Evolutionary conservation across 2,888 invertebrate species (phyloP), one percentile per base, ranked within the genome.

Genomic region (Stenodera caucasica): DNA sequence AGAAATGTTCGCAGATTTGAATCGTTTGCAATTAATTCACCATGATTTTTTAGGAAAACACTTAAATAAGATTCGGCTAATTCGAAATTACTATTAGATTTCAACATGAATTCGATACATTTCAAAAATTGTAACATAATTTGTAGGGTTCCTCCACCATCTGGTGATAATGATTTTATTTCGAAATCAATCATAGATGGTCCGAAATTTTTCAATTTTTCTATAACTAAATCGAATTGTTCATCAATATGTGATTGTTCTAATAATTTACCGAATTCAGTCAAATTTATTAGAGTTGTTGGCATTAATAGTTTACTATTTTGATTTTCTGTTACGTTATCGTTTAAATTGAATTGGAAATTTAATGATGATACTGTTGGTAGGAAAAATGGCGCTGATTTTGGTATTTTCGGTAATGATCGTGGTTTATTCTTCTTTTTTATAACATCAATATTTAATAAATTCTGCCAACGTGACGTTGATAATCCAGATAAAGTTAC

Each of bases 341-440:
- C 80, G 3, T 84, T 82, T 2, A 91, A 77, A 76, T 92, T 92
- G 78, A 98, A 98, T 76, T 90, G 88, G 6, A 94, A 81, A 70
- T 92, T 88, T 15, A 96, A 82, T 1, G 92, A 90, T 0, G 94
- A 87, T 58, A 96, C 84, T 0, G 97, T 96, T 0, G 98, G 96
- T 54, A 98, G 82, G 78, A 99, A 98, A 83, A 99, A 99, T 0
- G 98, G 98, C 0, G 96, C 98, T 0, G 90, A 87, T 80, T 94
- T 93, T 0, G 93, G 90, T 1, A 86, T 85, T 73, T 93, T 93
- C 0, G 91, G 86, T 0, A 92, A 87, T 53, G 90, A 89, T 79
- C 89, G 93, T 0, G 98, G 96, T 76, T 94, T 97, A 78, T 98
- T 98, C 65, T 92, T 84, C 70, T 87, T 88, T 78, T 90, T 94